Evolutionary conservation across 1,140 invertebrate species (phyloP).

Genomic region (Eubasilissa regina): DNA sequence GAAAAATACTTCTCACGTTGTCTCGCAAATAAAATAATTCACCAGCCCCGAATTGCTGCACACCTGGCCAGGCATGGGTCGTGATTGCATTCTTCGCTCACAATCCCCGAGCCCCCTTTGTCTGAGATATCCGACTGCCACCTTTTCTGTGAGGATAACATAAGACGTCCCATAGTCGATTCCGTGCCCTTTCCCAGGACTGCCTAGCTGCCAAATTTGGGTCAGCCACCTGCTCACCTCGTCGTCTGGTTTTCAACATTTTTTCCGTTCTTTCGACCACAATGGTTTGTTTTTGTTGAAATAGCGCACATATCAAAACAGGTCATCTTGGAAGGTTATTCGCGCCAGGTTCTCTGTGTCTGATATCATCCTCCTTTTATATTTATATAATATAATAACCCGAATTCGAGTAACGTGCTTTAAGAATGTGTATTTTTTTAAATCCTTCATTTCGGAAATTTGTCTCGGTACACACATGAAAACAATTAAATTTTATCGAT

Average conservation of each 20-base stretch:
- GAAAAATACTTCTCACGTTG: constrained; percentile 22
- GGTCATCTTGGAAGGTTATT: constrained; percentile 30
- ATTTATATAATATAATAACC: too few species aligned
- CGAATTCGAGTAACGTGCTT: too few species aligned
- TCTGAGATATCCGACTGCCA: constrained; percentile 32
- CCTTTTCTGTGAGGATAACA: background rate
- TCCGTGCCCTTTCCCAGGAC: constrained; percentile 28
- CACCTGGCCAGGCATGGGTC: constrained; percentile 10
- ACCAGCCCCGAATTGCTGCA: background rate
- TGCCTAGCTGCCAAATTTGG: constrained; percentile 34
- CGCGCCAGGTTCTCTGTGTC: constrained; percentile 11
- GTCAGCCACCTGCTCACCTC: constrained; percentile 39
- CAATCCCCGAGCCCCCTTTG: constrained; percentile 17
- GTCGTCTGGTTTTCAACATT: constrained; percentile 10
- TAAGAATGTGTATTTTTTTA: too few species aligned
- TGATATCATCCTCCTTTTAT: background rate
- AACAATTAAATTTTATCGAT: too few species aligned
- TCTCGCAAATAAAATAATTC: constrained; percentile 15
- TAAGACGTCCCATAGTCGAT: background rate
- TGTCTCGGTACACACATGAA: too few species aligned
- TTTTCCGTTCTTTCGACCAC: constrained; percentile 15
- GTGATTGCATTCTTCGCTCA: constrained; percentile 12
- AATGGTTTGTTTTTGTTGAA: constrained; percentile 27
- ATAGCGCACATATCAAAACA: constrained; percentile 24
- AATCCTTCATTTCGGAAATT: too few species aligned